These are phyloP conservation scores for Crossocerus cetratus DNA, from an alignment of 2,888 invertebrate genomes.

Conservation along the genomic window DNA sequence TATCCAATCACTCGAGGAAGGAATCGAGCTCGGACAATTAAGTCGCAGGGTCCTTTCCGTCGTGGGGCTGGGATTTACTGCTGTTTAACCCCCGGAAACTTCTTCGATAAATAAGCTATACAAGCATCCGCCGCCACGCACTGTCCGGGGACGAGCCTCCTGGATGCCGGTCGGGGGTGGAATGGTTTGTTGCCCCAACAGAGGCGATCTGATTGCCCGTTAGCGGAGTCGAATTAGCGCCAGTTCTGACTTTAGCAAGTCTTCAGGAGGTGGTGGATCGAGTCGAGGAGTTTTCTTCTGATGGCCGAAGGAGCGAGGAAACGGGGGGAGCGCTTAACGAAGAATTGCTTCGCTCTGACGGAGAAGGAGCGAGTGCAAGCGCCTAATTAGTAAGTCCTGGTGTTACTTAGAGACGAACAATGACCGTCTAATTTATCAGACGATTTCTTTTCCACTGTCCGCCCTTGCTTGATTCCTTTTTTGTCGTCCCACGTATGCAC, in stretches of 20 bases:
- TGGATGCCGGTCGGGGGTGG: constrained; percentile 26
- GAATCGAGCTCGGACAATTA: constrained; percentile 66
- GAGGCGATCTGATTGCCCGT: constrained; percentile 75
- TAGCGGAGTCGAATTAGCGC: constrained; percentile 70
- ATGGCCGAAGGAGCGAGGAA: constrained; percentile 17
- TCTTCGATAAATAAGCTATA: constrained; percentile 74
- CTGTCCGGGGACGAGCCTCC: constrained; percentile 21
- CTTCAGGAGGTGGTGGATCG: constrained; percentile 44
- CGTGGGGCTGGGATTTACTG: constrained; percentile 67
- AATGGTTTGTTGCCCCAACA: constrained; percentile 73
- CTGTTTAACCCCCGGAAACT: constrained; percentile 74
- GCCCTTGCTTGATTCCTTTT: not conserved
- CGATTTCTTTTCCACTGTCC: constrained; percentile 39
- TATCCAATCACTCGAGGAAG: constrained; percentile 64
- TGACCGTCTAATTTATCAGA: constrained; percentile 60
- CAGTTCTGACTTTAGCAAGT: constrained; percentile 65
- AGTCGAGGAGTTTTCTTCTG: constrained; percentile 11
- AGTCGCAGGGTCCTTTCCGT: constrained; percentile 65
- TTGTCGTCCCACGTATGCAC: not conserved
- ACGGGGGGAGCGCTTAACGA: constrained; percentile 26
- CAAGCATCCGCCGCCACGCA: constrained; percentile 47
- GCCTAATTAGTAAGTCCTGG: constrained; percentile 65
- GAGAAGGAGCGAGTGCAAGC: constrained; percentile 54
- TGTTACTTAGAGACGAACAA: constrained; percentile 54
- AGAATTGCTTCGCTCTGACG: constrained; percentile 47